Percentiles rank a stretch among this genome's conserved stretches.
Conservation (phyloP, 2,113 vertebrate species). For the Vanacampus margaritifer region DNA sequence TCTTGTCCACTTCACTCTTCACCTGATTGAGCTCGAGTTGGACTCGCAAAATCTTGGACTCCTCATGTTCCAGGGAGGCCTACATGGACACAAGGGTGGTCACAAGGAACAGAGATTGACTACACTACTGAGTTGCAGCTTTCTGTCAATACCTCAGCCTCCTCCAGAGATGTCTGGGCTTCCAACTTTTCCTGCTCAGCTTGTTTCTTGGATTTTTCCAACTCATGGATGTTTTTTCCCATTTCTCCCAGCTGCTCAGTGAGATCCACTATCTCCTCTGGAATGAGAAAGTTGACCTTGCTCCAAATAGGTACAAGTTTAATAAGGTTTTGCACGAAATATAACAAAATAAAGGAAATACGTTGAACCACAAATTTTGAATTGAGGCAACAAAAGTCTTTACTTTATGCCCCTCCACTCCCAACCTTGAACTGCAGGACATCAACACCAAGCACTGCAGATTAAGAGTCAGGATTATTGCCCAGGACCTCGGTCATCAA, state of each 20-base stretch:
- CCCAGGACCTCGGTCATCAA: no score
- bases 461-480: no score
- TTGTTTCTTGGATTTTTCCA: constrained; percentile 64
- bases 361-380: no score
- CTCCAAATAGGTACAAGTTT: neutral
- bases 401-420: no score
- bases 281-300: neutral
- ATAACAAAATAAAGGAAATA: no score
- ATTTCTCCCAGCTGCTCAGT: constrained; percentile 60
- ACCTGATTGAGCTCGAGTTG: constrained; percentile 57
- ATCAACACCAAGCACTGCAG: no score
- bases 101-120: neutral
- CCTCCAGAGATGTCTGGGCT: constrained; percentile 53
- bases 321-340: neutral
- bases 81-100: constrained; percentile 1
- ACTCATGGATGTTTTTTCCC: constrained; percentile 58
- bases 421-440: no score
- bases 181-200: constrained; percentile 59
- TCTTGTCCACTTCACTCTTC: constrained; percentile 49
- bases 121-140: no score
- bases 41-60: constrained; percentile 37
- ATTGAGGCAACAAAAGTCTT: no score
- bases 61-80: constrained; percentile 46
- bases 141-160: constrained; percentile 60
- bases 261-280: constrained; percentile 64